Conservation (phyloP, 2,113 vertebrate genomes). For the Megalops atlanticus region DNA sequence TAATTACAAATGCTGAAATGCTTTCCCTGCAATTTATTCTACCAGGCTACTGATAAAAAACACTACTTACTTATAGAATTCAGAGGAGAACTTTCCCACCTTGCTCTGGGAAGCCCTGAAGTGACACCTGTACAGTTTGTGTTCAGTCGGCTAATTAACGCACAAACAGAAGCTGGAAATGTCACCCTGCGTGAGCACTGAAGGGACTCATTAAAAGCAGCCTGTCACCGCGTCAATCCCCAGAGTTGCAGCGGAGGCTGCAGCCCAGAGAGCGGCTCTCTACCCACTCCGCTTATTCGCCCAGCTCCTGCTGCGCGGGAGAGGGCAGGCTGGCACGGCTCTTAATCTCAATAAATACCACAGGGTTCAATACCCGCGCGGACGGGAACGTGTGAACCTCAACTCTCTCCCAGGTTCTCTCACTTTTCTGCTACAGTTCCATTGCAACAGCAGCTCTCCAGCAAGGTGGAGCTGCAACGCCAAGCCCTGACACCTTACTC, state of each 20-base stretch:
- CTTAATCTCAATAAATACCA: background rate
- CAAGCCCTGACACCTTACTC: background rate
- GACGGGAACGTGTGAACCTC: background rate
- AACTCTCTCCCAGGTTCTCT: background rate
- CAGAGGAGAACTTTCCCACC: background rate
- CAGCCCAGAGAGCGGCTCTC: background rate
- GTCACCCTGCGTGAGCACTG: constrained; percentile 54
- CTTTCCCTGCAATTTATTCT: background rate
- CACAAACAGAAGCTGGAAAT: constrained; percentile 57
- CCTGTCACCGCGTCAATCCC: constrained; percentile 47
- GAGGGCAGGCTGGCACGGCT: background rate
- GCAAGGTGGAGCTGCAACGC: too few relatives aligned
- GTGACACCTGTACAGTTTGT: constrained; percentile 29
- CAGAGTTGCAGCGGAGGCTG: constrained; percentile 27
- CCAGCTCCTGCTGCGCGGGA: background rate
- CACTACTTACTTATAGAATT: background rate
- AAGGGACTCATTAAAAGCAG: constrained; percentile 66
- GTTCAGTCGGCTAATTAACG: constrained; percentile 49
- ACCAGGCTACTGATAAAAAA: background rate
- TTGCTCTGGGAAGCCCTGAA: constrained; percentile 16
- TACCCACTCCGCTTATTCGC: background rate
- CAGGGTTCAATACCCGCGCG: background rate
- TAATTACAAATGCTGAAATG: background rate
- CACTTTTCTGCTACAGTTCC: background rate
- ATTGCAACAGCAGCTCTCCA: background rate